Conservation (phyloP, 1,140 invertebrate genomes). For the Drosophila ironensis region DNA sequence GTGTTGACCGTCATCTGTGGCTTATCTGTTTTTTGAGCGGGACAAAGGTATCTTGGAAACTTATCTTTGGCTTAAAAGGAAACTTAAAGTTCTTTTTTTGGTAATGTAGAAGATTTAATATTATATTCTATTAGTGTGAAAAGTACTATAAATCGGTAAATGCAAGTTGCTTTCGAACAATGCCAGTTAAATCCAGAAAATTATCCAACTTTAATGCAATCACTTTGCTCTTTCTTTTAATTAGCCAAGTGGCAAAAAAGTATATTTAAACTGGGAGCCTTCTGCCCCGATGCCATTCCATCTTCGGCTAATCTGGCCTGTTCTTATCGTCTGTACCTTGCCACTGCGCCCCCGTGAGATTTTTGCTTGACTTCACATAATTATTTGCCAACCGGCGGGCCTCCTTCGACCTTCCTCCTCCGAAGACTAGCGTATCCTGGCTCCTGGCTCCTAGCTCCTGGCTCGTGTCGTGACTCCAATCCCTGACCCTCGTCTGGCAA, state of each 20-base stretch:
- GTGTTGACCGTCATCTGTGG: conserved; percentile 14
- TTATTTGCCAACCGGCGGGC: conserved; percentile 58
- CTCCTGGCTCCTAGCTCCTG: conserved; percentile 17
- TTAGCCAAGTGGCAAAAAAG: conserved; percentile 27
- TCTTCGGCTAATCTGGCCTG: conserved; percentile 5
- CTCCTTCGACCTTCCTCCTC: conserved; percentile 13
- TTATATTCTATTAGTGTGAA: too few species aligned
- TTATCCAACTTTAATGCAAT: neutral
- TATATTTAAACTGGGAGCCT: conserved; percentile 28
- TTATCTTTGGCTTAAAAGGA: neutral
- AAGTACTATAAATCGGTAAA: neutral
- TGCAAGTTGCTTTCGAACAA: neutral
- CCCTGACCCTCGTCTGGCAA: conserved; percentile 10
- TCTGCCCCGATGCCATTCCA: conserved; percentile 24
- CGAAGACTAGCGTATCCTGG: conserved; percentile 6
- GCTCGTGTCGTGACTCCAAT: conserved; percentile 32
- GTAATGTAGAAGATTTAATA: neutral
- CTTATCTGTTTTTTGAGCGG: neutral
- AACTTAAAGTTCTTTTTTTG: neutral
- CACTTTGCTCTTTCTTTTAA: conserved; percentile 7
- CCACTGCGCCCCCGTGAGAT: conserved; percentile 14
- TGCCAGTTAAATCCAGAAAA: too few species aligned
- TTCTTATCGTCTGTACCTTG: conserved; percentile 31
- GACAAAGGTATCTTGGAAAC: conserved; percentile 10
- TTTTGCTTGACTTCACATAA: conserved; percentile 60